A percentile compares a stretch with the other conserved stretches of the same genome.
These are phyloP conservation scores for Poecile atricapillus DNA, from an alignment of 2,113 vertebrate species.

Conservation along the genomic window DNA sequence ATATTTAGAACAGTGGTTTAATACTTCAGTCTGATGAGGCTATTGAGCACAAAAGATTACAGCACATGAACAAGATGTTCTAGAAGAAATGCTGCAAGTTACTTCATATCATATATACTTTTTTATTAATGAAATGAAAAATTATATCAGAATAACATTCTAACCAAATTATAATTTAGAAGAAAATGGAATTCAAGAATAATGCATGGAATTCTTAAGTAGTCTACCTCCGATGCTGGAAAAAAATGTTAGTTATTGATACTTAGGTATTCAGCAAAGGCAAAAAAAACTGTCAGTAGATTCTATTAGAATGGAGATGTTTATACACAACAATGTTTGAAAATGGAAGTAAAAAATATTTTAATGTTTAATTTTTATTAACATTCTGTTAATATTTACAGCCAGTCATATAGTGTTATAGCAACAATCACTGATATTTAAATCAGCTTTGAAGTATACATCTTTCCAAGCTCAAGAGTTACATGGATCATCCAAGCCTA, in stretches of 20 bases:
- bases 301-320: not conserved
- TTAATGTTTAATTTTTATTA: not conserved
- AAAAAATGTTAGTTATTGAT: not conserved
- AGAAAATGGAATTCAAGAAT: slow-evolving; percentile 26
- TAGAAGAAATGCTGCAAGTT: not conserved
- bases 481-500: not conserved
- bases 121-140: slow-evolving; percentile 4
- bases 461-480: not conserved
- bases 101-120: not conserved
- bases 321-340: not conserved
- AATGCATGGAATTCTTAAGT: not conserved
- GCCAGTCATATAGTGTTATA: not conserved
- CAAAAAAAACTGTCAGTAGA: not conserved
- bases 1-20: not conserved
- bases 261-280: slow-evolving; percentile 8
- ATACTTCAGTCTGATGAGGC: not conserved
- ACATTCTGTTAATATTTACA: not conserved
- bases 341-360: not conserved
- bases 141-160: not conserved
- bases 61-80: not conserved
- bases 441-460: not conserved
- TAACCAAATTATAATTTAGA: slow-evolving; percentile 12
- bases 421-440: not conserved
- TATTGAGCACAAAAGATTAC: not conserved
- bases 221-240: not conserved